Percentiles rank a stretch among this genome's conserved stretches.
Evolutionary conservation across 1,140 invertebrate genomes (phyloP).

Genomic region (Lepidostoma basale): DNA sequence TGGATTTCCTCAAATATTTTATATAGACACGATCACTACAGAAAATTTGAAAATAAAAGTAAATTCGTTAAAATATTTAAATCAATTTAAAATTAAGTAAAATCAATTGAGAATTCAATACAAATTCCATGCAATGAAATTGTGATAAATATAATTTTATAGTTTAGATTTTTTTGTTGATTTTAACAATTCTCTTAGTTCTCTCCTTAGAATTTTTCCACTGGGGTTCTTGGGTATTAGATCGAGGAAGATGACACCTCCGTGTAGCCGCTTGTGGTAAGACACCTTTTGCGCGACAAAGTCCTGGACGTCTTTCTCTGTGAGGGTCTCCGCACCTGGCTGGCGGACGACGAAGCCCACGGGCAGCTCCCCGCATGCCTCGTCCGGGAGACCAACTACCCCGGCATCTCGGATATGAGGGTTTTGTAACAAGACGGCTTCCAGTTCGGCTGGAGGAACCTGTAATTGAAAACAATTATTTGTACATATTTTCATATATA

Average conservation of each 20-base stretch:
- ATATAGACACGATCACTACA: too few relatives aligned
- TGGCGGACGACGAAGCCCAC: conserved; percentile 68
- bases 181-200: neutral
- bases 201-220: conserved; percentile 67
- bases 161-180: neutral
- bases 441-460: conserved; percentile 82
- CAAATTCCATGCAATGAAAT: too few relatives aligned
- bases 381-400: conserved; percentile 76
- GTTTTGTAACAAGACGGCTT: conserved; percentile 74
- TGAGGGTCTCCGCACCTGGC: conserved; percentile 53
- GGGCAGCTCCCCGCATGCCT: conserved; percentile 70
- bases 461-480: too few relatives aligned
- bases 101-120: too few relatives aligned
- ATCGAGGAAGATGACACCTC: conserved; percentile 69
- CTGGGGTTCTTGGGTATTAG: conserved; percentile 71
- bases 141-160: neutral
- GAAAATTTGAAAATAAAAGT: too few relatives aligned
- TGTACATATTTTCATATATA: too few relatives aligned
- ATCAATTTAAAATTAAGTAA: too few relatives aligned
- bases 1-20: too few relatives aligned
- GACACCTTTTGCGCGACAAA: conserved; percentile 56
- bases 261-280: conserved; percentile 63
- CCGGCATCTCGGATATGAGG: conserved; percentile 72
- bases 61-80: too few relatives aligned
- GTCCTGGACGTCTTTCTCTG: conserved; percentile 52